Conservation (phyloP, 2,113 vertebrate species). For the Gopherus evgoodei region DNA sequence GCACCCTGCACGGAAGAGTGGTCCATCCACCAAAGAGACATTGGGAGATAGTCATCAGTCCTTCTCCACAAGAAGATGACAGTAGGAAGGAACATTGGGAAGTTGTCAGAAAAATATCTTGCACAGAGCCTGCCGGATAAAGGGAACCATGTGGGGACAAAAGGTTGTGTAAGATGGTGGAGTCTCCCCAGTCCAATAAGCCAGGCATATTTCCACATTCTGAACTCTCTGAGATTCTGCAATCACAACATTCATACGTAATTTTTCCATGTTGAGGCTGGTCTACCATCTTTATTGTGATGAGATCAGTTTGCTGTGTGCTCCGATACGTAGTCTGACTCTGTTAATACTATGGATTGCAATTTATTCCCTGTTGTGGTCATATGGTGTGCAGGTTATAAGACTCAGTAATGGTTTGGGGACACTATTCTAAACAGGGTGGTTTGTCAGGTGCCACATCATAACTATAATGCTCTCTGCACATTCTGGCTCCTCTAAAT, state of each 20-base stretch:
- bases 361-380: not conserved
- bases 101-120: constrained; percentile 9
- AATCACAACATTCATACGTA: not conserved
- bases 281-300: not conserved
- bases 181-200: not conserved
- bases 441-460: not conserved
- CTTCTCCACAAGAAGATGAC: not conserved
- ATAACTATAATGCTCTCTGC: not conserved
- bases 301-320: not conserved
- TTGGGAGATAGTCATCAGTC: not conserved
- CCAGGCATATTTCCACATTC: not conserved
- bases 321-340: not conserved
- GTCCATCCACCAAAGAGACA: not conserved
- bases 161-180: not conserved
- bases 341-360: not conserved
- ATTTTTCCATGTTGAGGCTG: not conserved
- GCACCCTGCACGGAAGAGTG: not conserved
- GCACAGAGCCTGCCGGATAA: constrained; percentile 20
- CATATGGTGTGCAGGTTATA: not conserved
- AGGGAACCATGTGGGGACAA: not conserved
- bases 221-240: not conserved
- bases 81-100: not conserved
- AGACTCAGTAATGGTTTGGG: not conserved
- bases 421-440: not conserved
- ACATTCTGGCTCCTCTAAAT: not conserved